Conservation (phyloP, 1,140 invertebrate genomes). For the Lutraria rhynchaena region DNA sequence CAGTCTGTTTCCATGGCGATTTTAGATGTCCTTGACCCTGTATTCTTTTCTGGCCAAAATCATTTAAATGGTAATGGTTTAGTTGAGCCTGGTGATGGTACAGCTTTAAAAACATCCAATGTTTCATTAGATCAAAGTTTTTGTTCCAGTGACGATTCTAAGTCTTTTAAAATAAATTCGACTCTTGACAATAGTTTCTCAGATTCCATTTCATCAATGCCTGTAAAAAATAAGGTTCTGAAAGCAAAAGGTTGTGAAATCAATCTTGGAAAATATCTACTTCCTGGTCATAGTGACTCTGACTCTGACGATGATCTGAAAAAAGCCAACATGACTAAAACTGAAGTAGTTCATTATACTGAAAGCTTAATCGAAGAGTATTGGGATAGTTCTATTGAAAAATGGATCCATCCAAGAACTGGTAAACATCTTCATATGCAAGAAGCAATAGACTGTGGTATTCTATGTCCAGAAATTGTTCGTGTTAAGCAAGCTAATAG, state of each 20-base stretch:
- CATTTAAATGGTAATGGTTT: slow-evolving; percentile 35
- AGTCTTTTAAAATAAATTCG: background rate
- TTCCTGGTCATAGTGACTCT: slow-evolving; percentile 43
- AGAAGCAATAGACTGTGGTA: slow-evolving; percentile 89
- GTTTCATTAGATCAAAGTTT: slow-evolving; percentile 48
- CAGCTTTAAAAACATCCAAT: background rate
- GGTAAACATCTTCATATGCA: slow-evolving; percentile 87
- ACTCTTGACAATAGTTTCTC: slow-evolving; percentile 22
- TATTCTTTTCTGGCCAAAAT: background rate
- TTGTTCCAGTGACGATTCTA: slow-evolving; percentile 28
- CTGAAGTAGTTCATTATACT: slow-evolving; percentile 58
- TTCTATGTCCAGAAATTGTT: slow-evolving; percentile 86
- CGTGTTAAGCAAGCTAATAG: slow-evolving; percentile 88
- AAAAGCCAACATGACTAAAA: slow-evolving; percentile 31
- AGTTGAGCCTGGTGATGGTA: slow-evolving; percentile 18
- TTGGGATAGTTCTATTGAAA: slow-evolving; percentile 65
- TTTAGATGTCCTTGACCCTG: slow-evolving; percentile 26
- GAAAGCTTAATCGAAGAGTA: slow-evolving; percentile 75
- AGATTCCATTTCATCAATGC: slow-evolving; percentile 23
- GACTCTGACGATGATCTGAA: slow-evolving; percentile 41
- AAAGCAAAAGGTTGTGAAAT: slow-evolving; percentile 55
- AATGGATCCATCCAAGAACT: slow-evolving; percentile 88
- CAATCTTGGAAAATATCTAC: slow-evolving; percentile 45
- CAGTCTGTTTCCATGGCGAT: slow-evolving; percentile 36
- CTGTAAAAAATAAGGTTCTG: slow-evolving; percentile 30